Evolutionary conservation across 2,797 vertebrate genomes (phyloP).

Genomic region (Pseudotriccus pelzelni): DNA sequence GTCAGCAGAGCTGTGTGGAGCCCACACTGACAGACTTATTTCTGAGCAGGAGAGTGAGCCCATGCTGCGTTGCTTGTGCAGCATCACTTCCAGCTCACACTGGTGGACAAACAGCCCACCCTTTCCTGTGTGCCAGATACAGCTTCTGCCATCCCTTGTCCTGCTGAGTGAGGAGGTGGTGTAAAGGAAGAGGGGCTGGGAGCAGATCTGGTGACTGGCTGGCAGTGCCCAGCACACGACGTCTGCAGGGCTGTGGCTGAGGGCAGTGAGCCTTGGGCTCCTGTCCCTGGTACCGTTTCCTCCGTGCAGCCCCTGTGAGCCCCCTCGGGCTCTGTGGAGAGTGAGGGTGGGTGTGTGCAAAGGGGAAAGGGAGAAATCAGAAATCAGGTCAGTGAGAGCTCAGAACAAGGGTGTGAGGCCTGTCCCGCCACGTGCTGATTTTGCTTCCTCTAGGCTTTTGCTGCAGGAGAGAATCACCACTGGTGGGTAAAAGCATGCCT

Average conservation of each 20-base stretch:
- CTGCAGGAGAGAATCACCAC: not conserved
- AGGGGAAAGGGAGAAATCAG: too few species aligned
- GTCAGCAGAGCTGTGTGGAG: not conserved
- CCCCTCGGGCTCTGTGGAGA: fast-evolving
- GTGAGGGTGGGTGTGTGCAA: fast-evolving
- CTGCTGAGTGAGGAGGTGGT: not conserved
- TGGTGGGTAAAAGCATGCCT: too few species aligned
- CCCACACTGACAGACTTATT: fast-evolving
- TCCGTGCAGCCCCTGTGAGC: fast-evolving
- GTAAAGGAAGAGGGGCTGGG: not conserved
- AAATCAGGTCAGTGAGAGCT: too few species aligned
- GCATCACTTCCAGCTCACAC: not conserved
- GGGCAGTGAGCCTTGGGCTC: fast-evolving
- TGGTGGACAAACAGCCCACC: fast-evolving
- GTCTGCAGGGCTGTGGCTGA: not conserved
- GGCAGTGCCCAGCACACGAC: fast-evolving
- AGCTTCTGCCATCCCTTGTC: not conserved
- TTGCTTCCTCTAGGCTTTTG: not conserved
- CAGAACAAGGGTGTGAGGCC: fast-evolving
- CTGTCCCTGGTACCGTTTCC: too few species aligned
- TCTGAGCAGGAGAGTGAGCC: not conserved
- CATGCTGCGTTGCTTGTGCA: not conserved
- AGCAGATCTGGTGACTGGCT: not conserved
- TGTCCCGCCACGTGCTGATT: fast-evolving
- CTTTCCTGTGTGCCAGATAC: not conserved